These are phyloP conservation scores for Drosophila aldrichi DNA, from an alignment of 2,888 invertebrate species.

Conservation along the genomic window DNA sequence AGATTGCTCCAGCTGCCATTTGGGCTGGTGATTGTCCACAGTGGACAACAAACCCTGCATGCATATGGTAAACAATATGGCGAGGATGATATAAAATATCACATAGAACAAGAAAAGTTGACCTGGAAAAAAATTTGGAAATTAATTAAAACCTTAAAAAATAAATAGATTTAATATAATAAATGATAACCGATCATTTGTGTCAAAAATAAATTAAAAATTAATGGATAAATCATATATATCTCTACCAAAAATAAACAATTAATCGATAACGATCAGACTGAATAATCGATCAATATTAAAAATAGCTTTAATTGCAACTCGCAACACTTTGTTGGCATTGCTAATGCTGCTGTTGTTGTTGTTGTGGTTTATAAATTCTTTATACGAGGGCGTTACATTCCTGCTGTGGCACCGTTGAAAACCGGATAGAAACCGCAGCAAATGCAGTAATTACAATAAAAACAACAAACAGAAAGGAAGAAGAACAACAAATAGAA, in stretches of 20 bases:
- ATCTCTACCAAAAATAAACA: not conserved
- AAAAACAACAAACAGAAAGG: constrained; percentile 57
- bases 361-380: constrained; percentile 1
- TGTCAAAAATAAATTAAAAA: too few species aligned
- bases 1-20: constrained; percentile 90
- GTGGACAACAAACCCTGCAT: constrained; percentile 92
- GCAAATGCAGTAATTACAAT: constrained; percentile 55
- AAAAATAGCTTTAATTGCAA: not conserved
- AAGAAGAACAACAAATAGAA: constrained; percentile 11
- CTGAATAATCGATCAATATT: not conserved
- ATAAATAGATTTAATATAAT: too few species aligned
- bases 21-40: constrained; percentile 89
- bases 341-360: not conserved
- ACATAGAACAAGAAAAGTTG: constrained; percentile 93
- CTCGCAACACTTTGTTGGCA: constrained; percentile 1
- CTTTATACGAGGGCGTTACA: constrained; percentile 10
- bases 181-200: too few species aligned
- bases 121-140: constrained; percentile 86
- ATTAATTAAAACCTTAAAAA: not conserved
- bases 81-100: constrained; percentile 94
- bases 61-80: constrained; percentile 93
- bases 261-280: not conserved
- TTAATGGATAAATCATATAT: not conserved
- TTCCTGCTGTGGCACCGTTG: constrained; percentile 40
- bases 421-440: constrained; percentile 43